Percentiles rank a stretch among this genome's conserved stretches.
These are phyloP conservation scores for Acanthococcus lagerstroemiae DNA, from an alignment of 2,888 invertebrate genomes.

Conservation along the genomic window DNA sequence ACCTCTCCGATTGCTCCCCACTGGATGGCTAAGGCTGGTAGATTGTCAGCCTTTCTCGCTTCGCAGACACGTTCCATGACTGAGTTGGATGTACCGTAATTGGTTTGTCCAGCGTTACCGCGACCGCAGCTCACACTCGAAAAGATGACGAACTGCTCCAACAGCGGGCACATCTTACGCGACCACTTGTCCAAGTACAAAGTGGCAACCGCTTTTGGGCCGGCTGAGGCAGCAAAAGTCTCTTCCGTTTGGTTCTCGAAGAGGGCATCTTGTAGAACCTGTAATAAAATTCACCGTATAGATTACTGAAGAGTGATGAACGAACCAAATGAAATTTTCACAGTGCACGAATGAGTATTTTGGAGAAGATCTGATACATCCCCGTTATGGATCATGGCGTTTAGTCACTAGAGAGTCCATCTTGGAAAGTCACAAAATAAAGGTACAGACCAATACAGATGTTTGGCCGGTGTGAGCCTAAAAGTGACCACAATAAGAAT, in stretches of 20 bases:
- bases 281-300: slow-evolving; percentile 43
- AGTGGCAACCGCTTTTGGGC: slow-evolving; percentile 75
- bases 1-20: slow-evolving; percentile 92
- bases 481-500: too few species aligned
- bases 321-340: too few species aligned
- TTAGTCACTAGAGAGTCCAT: too few species aligned
- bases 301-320: too few species aligned
- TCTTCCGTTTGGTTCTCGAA: slow-evolving; percentile 66
- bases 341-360: too few species aligned
- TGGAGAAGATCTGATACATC: too few species aligned
- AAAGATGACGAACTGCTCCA: slow-evolving; percentile 73
- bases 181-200: slow-evolving; percentile 60
- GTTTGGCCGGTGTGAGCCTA: too few species aligned
- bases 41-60: slow-evolving; percentile 54
- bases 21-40: slow-evolving; percentile 73
- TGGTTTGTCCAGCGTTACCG: slow-evolving; percentile 83
- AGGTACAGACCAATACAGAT: too few species aligned
- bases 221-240: slow-evolving; percentile 56
- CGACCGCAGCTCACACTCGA: slow-evolving; percentile 85
- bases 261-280: slow-evolving; percentile 61
- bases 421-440: too few species aligned
- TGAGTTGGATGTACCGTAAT: slow-evolving; percentile 84
- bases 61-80: slow-evolving; percentile 56
- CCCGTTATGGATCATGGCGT: too few species aligned
- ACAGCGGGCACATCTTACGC: slow-evolving; percentile 48